Percentiles rank a stretch among this genome's conserved stretches.
phyloP scores from a whole-genome alignment of 2,797 vertebrate genomes.

The Gymnopithys bicolor region DNA sequence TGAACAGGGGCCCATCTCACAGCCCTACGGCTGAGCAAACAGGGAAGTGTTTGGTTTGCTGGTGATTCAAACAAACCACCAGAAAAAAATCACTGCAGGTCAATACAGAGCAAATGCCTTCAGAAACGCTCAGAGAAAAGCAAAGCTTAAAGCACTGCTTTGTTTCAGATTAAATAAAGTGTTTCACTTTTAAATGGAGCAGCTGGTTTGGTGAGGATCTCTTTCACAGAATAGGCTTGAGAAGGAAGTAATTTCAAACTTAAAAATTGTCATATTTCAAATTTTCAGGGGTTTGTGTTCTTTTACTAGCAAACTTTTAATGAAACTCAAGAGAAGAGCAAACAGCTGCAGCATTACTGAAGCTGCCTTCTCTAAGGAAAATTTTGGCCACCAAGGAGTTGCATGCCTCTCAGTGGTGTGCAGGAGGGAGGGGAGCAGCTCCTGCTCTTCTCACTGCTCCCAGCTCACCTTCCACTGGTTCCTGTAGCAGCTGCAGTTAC shows the following conservation, averaged over 20 bases:
- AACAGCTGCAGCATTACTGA: neutral
- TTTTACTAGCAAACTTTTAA: neutral
- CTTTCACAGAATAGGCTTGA: neutral
- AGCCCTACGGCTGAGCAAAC: constrained; percentile 31
- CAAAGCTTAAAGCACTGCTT: constrained; percentile 12
- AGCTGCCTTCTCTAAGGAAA: neutral
- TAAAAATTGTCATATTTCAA: neutral
- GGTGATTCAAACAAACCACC: constrained; percentile 17
- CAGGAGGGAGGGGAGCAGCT: neutral
- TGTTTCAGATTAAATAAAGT: constrained; percentile 31
- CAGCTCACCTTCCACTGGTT: neutral
- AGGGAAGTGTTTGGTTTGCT: constrained; percentile 42
- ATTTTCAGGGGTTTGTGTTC: neutral
- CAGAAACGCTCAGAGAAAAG: neutral
- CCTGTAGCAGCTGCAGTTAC: neutral
- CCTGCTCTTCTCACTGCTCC: neutral
- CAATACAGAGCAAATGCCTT: constrained; percentile 17
- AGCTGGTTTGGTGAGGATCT: neutral
- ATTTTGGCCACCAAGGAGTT: neutral
- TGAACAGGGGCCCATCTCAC: neutral
- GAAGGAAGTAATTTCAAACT: neutral
- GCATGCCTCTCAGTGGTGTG: neutral
- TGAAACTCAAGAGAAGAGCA: neutral
- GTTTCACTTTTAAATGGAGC: neutral
- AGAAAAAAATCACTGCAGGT: constrained; percentile 11